phyloP scores from a whole-genome alignment of 1,140 invertebrate genomes.

The Apis mellifera region DNA sequence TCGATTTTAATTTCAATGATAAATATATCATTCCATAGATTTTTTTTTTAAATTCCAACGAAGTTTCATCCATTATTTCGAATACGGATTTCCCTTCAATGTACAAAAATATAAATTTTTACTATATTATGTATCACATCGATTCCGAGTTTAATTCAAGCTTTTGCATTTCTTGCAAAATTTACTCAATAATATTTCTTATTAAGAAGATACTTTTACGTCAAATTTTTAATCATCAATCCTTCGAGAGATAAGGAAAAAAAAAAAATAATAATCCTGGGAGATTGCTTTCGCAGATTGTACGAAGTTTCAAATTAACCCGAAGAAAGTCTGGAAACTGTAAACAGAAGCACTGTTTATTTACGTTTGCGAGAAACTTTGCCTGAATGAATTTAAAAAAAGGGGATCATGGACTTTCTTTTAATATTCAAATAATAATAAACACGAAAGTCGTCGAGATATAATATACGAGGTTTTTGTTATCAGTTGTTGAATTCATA shows the following conservation, averaged over 20 bases:
- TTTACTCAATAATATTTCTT: background rate
- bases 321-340: background rate
- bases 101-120: background rate
- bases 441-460: background rate
- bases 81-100: background rate
- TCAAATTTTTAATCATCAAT: background rate
- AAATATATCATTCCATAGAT: background rate
- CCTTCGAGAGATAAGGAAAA: background rate
- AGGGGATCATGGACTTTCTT: too few relatives aligned
- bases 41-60: background rate
- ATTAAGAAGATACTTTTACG: background rate
- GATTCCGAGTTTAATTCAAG: background rate
- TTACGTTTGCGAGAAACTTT: background rate
- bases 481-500: too few relatives aligned
- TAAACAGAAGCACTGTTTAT: background rate
- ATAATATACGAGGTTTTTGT: too few relatives aligned
- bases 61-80: background rate
- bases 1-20: background rate
- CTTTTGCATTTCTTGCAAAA: background rate
- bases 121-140: background rate
- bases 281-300: background rate
- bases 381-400: background rate
- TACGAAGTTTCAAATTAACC: background rate
- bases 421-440: background rate
- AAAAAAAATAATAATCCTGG: background rate